Conservation (phyloP, 2,797 vertebrate species). For the Fratercula arctica region DNA sequence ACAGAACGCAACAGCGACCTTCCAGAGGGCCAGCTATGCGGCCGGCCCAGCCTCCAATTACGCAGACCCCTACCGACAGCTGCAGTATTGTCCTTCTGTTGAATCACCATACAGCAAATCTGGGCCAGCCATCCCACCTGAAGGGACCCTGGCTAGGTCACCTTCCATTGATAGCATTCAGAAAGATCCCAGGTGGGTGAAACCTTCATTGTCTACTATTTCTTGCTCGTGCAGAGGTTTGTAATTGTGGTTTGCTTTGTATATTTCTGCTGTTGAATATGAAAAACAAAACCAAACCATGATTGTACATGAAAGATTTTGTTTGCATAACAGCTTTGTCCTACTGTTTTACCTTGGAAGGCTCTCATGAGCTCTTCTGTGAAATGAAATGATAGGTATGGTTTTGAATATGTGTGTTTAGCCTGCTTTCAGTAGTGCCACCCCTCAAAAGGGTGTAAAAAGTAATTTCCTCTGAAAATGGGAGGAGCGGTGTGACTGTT, state of each 20-base stretch:
- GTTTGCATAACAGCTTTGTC: background rate
- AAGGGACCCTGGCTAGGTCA: slow-evolving; percentile 95
- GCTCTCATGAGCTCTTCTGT: slow-evolving; percentile 7
- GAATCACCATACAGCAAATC: slow-evolving; percentile 99
- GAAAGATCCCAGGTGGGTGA: slow-evolving; percentile 96
- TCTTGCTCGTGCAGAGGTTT: background rate
- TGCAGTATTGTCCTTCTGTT: slow-evolving; percentile 98
- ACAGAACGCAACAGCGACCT: slow-evolving; percentile 88
- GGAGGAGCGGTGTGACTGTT: background rate
- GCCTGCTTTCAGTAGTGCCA: background rate
- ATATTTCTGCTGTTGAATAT: slow-evolving; percentile 11
- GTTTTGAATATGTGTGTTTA: background rate
- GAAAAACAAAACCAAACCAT: accelerated
- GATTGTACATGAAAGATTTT: background rate
- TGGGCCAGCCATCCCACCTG: slow-evolving; percentile 94
- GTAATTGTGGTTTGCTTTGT: background rate
- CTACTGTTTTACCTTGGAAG: background rate
- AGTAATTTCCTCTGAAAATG: background rate
- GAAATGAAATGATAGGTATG: background rate
- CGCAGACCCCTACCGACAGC: slow-evolving; percentile 94
- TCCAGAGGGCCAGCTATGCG: slow-evolving; percentile 93
- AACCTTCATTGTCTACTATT: slow-evolving; percentile 33
- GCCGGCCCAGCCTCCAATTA: slow-evolving; percentile 90
- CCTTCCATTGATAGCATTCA: slow-evolving; percentile 99
- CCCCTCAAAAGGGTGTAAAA: background rate